phyloP scores from a whole-genome alignment of 2,113 vertebrate species.

The Oreotrochilus melanogaster region DNA sequence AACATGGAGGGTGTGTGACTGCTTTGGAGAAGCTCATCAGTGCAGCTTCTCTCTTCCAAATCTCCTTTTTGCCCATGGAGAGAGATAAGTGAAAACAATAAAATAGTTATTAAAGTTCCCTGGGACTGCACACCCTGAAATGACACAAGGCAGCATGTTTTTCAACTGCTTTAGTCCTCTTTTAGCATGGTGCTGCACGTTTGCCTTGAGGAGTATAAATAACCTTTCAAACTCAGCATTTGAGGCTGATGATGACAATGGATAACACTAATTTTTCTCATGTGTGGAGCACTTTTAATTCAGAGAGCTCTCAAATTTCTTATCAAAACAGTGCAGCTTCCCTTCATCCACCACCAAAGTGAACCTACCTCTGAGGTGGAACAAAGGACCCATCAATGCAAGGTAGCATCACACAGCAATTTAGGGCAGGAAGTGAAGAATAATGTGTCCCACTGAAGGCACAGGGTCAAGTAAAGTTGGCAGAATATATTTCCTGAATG shows the following conservation, averaged over 20 bases:
- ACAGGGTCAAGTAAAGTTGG: neutral
- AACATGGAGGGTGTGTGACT: rapidly evolving
- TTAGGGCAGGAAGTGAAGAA: conserved; percentile 3
- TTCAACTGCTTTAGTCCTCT: neutral
- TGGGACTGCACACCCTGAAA: neutral
- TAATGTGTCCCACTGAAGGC: neutral
- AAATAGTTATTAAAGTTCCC: neutral
- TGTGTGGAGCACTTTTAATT: conserved; percentile 15
- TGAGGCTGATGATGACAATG: neutral
- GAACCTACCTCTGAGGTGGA: neutral
- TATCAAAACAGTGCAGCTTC: neutral
- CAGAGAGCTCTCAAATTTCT: neutral
- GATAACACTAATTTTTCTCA: conserved; percentile 31
- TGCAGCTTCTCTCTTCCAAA: neutral
- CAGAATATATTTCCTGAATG: neutral
- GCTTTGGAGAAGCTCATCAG: neutral
- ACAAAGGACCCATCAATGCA: neutral
- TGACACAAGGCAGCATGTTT: neutral
- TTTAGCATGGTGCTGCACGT: rapidly evolving
- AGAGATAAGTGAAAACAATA: conserved; percentile 2
- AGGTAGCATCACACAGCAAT: neutral
- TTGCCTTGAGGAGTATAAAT: conserved; percentile 3
- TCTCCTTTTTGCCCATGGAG: neutral
- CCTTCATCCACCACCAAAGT: neutral
- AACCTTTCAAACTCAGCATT: conserved; percentile 44